These are phyloP conservation scores for Burhinus oedicnemus DNA, from an alignment of 2,113 vertebrate species.

Conservation along the genomic window DNA sequence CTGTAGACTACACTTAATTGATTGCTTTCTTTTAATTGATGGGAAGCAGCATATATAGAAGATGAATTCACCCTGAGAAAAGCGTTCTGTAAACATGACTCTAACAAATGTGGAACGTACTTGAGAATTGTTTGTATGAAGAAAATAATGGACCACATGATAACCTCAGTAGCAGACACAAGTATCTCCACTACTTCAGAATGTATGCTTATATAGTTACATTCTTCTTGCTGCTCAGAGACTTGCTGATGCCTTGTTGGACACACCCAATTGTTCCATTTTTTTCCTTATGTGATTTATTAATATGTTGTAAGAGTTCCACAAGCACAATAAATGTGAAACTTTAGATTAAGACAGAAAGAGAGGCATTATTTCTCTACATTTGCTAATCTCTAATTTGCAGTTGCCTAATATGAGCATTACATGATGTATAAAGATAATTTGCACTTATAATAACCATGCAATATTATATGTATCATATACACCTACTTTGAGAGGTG, in stretches of 20 bases:
- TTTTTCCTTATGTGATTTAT: background rate
- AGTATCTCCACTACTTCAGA: background rate
- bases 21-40: conserved; percentile 28
- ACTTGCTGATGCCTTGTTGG: background rate
- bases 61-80: background rate
- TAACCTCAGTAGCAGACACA: conserved; percentile 16
- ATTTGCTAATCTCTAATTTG: background rate
- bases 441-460: background rate
- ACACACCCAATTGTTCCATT: background rate
- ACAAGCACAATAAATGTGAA: background rate
- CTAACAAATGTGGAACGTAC: background rate
- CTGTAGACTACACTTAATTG: background rate
- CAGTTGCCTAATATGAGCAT: background rate
- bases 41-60: background rate
- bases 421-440: background rate
- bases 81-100: conserved; percentile 12
- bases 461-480: background rate
- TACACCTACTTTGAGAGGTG: background rate
- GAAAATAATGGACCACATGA: background rate
- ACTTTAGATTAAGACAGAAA: background rate
- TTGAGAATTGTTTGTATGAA: background rate
- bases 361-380: background rate
- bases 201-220: background rate
- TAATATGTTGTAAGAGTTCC: background rate
- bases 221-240: background rate